Evolutionary conservation across 2,797 vertebrate genomes (phyloP).

Genomic region (Crax fasciolata): DNA sequence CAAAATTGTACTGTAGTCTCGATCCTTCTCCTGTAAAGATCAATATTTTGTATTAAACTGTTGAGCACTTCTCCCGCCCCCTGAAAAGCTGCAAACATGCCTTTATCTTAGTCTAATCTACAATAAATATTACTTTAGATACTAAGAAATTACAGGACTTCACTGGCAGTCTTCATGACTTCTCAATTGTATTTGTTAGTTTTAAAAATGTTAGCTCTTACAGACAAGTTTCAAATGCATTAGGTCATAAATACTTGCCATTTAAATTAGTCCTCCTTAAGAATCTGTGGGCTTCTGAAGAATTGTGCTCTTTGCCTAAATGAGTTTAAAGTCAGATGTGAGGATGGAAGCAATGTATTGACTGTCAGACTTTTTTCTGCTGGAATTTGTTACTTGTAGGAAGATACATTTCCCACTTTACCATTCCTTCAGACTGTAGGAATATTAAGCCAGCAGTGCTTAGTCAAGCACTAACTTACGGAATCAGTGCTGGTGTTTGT

Average conservation of each 20-base stretch:
- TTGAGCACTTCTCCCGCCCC: background rate
- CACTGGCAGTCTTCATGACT: background rate
- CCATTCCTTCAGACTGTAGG: background rate
- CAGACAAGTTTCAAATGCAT: background rate
- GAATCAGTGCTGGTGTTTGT: background rate
- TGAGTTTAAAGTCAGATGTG: background rate
- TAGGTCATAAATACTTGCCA: background rate
- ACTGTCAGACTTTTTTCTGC: background rate
- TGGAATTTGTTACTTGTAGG: background rate
- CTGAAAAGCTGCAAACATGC: background rate
- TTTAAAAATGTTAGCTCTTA: background rate
- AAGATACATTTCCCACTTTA: background rate
- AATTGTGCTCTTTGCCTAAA: background rate
- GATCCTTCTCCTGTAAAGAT: background rate
- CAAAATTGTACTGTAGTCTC: background rate
- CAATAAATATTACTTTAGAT: background rate
- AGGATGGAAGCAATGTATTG: background rate
- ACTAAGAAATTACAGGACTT: background rate
- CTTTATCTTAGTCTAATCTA: conserved; percentile 21
- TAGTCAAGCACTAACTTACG: background rate
- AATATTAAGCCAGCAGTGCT: background rate
- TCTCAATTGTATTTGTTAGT: background rate
- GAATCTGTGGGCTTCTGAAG: background rate
- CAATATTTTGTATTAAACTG: background rate
- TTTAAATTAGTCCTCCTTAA: background rate